These are phyloP conservation scores for Thalassoma bifasciatum DNA, from an alignment of 2,113 vertebrate genomes.

Conservation along the genomic window DNA sequence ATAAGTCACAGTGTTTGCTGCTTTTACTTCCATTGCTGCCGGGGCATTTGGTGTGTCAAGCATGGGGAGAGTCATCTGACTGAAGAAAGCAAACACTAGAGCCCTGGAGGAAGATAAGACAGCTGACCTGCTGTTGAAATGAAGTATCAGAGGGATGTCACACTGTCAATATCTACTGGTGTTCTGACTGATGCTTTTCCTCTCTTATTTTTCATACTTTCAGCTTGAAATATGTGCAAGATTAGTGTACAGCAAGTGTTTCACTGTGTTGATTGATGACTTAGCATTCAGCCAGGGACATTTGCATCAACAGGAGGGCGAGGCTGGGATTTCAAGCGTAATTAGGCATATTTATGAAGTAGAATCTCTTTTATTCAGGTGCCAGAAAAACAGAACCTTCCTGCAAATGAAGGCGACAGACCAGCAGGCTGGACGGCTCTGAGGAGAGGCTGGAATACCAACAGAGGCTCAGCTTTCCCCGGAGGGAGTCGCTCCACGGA, in stretches of 20 bases:
- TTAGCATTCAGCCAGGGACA: constrained; percentile 27
- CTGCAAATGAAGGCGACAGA: constrained; percentile 36
- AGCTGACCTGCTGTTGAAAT: constrained; percentile 55
- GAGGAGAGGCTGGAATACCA: constrained; percentile 65
- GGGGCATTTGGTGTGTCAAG: constrained; percentile 61
- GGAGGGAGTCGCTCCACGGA: constrained; percentile 45
- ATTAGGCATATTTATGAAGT: constrained; percentile 43
- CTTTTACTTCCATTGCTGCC: constrained; percentile 56
- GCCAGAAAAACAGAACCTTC: constrained; percentile 40
- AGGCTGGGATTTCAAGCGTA: constrained; percentile 36
- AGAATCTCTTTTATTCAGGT: constrained; percentile 66
- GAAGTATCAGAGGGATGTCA: constrained; percentile 29
- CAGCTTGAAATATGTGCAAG: neutral
- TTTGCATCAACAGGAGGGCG: constrained; percentile 24
- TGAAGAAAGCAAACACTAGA: constrained; percentile 59
- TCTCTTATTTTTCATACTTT: constrained; percentile 19
- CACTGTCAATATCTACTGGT: constrained; percentile 18
- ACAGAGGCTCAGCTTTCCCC: constrained; percentile 48
- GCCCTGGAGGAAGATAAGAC: constrained; percentile 54
- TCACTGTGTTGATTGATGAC: constrained; percentile 32
- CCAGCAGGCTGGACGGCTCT: constrained; percentile 57
- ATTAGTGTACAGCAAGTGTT: constrained; percentile 13
- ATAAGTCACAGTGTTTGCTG: constrained; percentile 66
- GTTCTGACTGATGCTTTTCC: neutral
- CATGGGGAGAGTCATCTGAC: constrained; percentile 74